phyloP scores from a whole-genome alignment of 1,140 invertebrate genomes.

The Atopsyche davidsoni region DNA sequence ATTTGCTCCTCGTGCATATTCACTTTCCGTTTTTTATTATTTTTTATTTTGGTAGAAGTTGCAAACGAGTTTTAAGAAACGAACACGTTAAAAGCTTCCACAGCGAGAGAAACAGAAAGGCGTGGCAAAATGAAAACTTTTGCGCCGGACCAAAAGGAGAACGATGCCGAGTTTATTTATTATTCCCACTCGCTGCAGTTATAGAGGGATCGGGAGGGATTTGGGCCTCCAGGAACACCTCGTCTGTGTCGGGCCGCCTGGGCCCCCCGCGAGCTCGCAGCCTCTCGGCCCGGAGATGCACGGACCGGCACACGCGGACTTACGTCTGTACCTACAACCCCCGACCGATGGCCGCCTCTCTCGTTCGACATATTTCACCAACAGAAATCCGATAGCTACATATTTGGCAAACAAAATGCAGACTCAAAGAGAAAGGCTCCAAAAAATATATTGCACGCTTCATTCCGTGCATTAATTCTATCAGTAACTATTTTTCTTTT shows the following conservation, averaged over 20 bases:
- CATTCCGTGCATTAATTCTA: too few relatives aligned
- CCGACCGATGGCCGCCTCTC: too few relatives aligned
- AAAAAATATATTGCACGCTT: slow-evolving; percentile 15
- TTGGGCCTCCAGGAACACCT: not conserved
- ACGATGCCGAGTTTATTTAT: slow-evolving; percentile 13
- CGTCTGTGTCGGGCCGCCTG: not conserved
- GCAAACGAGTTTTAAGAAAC: too few relatives aligned
- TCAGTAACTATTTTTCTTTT: too few relatives aligned
- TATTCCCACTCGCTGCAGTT: slow-evolving; percentile 16
- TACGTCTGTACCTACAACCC: too few relatives aligned
- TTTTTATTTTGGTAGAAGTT: too few relatives aligned
- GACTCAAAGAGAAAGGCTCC: slow-evolving; percentile 20
- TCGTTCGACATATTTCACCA: slow-evolving; percentile 22
- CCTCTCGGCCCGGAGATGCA: too few relatives aligned
- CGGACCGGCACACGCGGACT: too few relatives aligned
- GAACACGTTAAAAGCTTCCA: too few relatives aligned
- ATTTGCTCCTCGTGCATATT: too few relatives aligned
- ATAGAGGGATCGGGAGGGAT: not conserved
- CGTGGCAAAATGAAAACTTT: slow-evolving; percentile 14
- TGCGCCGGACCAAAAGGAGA: slow-evolving; percentile 10
- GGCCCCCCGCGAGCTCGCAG: not conserved
- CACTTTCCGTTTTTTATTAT: too few relatives aligned
- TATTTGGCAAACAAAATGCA: slow-evolving; percentile 30
- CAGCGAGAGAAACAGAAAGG: slow-evolving; percentile 4
- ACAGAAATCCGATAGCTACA: slow-evolving; percentile 29